These are phyloP conservation scores for Aleiodes leptofemur DNA, from an alignment of 2,888 invertebrate species.

Conservation along the genomic window DNA sequence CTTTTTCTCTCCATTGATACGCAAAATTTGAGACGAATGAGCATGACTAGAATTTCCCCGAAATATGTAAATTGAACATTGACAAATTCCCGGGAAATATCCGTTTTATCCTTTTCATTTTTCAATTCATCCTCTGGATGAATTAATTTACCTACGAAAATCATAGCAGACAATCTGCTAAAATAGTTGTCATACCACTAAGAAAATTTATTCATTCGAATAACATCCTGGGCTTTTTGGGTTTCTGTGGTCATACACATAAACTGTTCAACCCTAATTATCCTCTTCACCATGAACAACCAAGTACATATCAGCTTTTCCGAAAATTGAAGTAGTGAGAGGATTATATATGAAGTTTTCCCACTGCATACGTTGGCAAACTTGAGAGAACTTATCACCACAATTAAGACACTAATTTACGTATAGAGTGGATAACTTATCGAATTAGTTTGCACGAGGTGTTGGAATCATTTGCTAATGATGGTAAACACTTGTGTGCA, in stretches of 20 bases:
- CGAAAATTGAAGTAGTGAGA: slow-evolving; percentile 22
- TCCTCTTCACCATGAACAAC: neutral
- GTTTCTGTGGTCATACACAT: slow-evolving; percentile 6
- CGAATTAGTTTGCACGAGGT: slow-evolving; percentile 17
- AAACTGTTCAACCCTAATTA: slow-evolving; percentile 3
- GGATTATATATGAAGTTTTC: slow-evolving; percentile 14
- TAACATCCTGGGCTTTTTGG: slow-evolving; percentile 2
- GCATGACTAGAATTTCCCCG: neutral
- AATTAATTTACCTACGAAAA: slow-evolving; percentile 16
- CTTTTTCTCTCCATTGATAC: slow-evolving; percentile 14
- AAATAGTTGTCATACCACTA: slow-evolving; percentile 22
- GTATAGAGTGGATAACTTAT: slow-evolving; percentile 25
- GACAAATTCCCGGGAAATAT: slow-evolving; percentile 6
- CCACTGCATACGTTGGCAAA: neutral
- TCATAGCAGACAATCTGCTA: slow-evolving; percentile 9
- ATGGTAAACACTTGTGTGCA: neutral
- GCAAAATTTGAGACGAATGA: slow-evolving; percentile 31
- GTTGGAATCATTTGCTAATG: neutral
- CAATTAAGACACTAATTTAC: slow-evolving; percentile 33
- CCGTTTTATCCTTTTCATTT: too few relatives aligned
- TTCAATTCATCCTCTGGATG: neutral
- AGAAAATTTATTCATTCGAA: slow-evolving; percentile 29
- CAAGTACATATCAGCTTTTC: neutral
- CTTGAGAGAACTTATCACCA: neutral
- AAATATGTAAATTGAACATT: slow-evolving; percentile 23